These are phyloP conservation scores for Pristionchus arcanus DNA, from an alignment of 2,888 invertebrate species.

Conservation along the genomic window DNA sequence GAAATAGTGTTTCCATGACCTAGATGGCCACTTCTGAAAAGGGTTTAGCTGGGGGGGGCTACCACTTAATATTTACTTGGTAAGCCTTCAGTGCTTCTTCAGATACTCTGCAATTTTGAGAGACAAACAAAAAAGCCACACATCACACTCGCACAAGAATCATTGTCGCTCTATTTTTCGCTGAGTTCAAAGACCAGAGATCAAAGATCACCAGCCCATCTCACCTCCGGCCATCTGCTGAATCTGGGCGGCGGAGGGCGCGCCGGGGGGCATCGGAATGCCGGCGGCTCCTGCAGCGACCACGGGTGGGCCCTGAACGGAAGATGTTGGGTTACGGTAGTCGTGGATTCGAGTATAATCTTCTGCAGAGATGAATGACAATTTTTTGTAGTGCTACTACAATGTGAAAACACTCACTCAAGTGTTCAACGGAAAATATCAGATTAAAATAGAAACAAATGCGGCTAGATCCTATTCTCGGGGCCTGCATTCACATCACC, in stretches of 20 bases:
- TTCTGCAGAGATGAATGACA: neutral
- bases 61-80: neutral
- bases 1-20: neutral
- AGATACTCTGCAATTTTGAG: neutral
- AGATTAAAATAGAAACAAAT: no score
- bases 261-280: conserved; percentile 43
- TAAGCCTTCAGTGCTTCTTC: neutral
- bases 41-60: no score
- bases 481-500: no score
- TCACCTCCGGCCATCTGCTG: conserved; percentile 50
- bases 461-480: no score
- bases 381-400: no score
- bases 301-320: neutral
- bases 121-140: neutral
- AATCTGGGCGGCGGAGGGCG: conserved; percentile 48
- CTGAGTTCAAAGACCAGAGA: neutral
- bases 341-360: no score
- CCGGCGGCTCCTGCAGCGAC: neutral
- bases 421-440: no score
- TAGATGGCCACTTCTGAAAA: neutral
- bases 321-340: neutral
- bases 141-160: neutral
- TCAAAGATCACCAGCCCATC: neutral
- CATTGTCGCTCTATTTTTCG: neutral
- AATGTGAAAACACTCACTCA: no score